phyloP scores from a whole-genome alignment of 1,140 invertebrate genomes.

The Pseudomyrmex gracilis region DNA sequence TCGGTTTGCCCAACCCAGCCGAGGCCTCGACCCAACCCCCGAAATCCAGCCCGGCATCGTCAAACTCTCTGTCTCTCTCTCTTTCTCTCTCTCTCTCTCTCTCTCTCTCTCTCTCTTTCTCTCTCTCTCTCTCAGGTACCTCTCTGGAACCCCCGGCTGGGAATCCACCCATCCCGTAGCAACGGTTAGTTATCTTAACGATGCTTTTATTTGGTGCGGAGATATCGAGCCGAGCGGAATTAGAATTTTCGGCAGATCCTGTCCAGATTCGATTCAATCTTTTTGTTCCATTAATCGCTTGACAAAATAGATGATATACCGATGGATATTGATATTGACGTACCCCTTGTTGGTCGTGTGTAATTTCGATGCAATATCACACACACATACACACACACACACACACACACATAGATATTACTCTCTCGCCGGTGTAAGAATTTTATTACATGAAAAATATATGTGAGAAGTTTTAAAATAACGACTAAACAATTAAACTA shows the following conservation, averaged over 20 bases:
- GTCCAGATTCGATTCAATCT: slow-evolving; percentile 3
- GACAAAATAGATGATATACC: slow-evolving; percentile 7
- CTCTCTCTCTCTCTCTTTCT: background rate
- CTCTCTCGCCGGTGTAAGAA: background rate
- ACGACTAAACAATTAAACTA: too few species aligned
- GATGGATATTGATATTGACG: slow-evolving; percentile 23
- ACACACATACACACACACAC: background rate
- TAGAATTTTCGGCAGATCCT: slow-evolving; percentile 31
- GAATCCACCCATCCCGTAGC: slow-evolving; percentile 12
- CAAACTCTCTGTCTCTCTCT: slow-evolving; percentile 47
- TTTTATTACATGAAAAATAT: background rate
- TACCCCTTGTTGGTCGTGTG: background rate
- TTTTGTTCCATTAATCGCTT: slow-evolving; percentile 16
- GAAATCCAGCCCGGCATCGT: slow-evolving; percentile 63
- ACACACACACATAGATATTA: background rate
- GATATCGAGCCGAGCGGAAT: slow-evolving; percentile 13
- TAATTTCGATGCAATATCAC: slow-evolving; percentile 33
- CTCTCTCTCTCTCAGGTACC: too few species aligned
- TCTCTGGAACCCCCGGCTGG: background rate
- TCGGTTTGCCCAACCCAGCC: slow-evolving; percentile 74
- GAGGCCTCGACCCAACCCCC: slow-evolving; percentile 63
- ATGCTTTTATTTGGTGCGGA: slow-evolving; percentile 36
- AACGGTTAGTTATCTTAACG: slow-evolving; percentile 52
- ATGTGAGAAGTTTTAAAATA: background rate
- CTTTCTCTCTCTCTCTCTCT: too few species aligned